Base-by-base conservation (phyloP, 2,888 invertebrate genomes). In the Eucera pruinosa region DNA sequence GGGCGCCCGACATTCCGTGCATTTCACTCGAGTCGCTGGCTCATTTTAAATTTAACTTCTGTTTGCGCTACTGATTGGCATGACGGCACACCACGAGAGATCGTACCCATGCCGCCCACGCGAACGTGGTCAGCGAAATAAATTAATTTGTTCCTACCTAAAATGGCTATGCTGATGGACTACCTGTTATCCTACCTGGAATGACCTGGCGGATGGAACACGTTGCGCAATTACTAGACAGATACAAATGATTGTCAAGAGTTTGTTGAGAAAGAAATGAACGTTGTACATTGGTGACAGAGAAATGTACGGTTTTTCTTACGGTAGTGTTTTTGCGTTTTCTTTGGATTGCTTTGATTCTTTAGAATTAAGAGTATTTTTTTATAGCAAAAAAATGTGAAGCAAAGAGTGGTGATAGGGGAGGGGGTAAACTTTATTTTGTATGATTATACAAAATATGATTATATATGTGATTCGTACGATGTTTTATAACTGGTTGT, bases 51-150 rank as follows among this genome's bases (percentile, higher is more conserved):
- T 81, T 54, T 81, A 84, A 81, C 82, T 81, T 68, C 77, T 81
- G 84, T 84, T 83, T 84, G 68, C 57, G 84, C 82, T 84, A 78
- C 82, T 70, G 82, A 83, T 83, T 84, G 82, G 82, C 83, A 60
- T 62, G 81, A 57, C 45, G 39, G 48, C 33, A 57, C 36, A 50
- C 39, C 52, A 23, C 33, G 50, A 54, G 27, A 36, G 30, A 23
- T 23, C 20, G 5, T n/a, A 6, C 20, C 25, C n/a, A n/a, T n/a
- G 43, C 43, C 84, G 79, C 77, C 82, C 84, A 84, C 73, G 68
- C 65, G 39, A 55, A 20, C 45, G 48, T 43, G 43, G 25, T 27
- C 57, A 45, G 45, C 52, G 54, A 84, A 77, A 81, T 81, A 73
- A 84, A 83, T 83, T 83, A 83, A 83, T 83, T 83, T 76, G 81